Conservation (phyloP, 2,797 vertebrate species). For the Tenualosa ilisha region DNA sequence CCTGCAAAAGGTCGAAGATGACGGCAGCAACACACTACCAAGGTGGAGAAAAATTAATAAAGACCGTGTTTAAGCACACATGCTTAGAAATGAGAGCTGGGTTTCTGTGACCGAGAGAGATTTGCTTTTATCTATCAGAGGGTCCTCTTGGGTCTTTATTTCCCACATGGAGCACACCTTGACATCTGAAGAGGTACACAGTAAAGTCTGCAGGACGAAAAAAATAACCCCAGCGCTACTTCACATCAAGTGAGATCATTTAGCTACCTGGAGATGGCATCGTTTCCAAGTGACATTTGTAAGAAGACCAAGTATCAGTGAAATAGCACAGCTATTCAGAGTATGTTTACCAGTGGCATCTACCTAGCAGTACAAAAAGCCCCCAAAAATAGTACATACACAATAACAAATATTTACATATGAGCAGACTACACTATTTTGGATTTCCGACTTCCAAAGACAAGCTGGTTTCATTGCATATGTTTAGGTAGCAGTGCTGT, state of each 20-base stretch:
- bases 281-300: background rate
- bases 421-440: background rate
- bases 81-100: background rate
- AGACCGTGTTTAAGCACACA: background rate
- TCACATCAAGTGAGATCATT: background rate
- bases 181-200: background rate
- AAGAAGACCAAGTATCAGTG: no score
- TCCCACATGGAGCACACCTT: background rate
- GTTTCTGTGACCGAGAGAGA: background rate
- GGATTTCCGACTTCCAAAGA: background rate
- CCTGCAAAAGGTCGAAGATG: background rate
- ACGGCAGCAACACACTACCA: background rate
- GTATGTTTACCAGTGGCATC: background rate
- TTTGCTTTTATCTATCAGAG: background rate
- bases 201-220: background rate
- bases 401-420: no score
- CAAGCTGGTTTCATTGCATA: background rate
- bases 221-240: background rate
- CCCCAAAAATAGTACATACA: no score
- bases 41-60: slow-evolving; percentile 3
- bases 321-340: background rate
- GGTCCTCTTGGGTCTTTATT: background rate
- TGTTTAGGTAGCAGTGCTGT: background rate
- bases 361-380: no score
- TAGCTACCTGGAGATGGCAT: no score